Base-by-base conservation (phyloP, 2,888 invertebrate species). In the Caenorhabditis virilis region DNA sequence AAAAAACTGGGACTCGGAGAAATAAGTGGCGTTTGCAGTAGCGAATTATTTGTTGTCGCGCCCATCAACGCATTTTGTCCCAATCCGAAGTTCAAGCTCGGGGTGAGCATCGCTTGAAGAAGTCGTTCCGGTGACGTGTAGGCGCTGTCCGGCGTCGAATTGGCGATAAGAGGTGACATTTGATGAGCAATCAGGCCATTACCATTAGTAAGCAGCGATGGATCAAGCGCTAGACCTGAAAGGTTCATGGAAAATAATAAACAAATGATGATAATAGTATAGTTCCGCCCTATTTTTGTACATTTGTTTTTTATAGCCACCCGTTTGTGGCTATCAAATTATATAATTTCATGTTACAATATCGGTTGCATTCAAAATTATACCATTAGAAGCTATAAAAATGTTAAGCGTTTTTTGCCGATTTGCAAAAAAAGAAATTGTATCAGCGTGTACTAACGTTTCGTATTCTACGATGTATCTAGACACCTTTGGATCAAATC, bases 61-160 rank as follows among this genome's bases (percentile, higher is more conserved):
- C 46, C 9, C 35, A 54, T 3, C 11, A 33, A 18, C 22, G 23
- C 2, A 36, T 33, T 45, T 7, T n/a, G 16, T 2, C 18, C 18
- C 5, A 45, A 20, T 2, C 25, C 16, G n/a, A 65, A 65, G 1
- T 51, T 51, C 1, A 65, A 42, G 25, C 46, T 49, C 4, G 65
- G 65, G 5, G 59, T 60, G 47, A 65, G 42, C 15, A 65, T 60
- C 1, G 65, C 59, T 46, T 65, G 65, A 15, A 65, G 43, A 9
- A 65, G 6, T 20, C 53, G 52, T 25, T 65, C 65, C 2, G 65
- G 59, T 4, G 65, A 26, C n/a, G 26, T 36, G 22, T 57, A 47
- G 9, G 27, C 20, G 30, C 30, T 42, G 11, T 27, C 27, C 20
- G 22, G 30, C 15, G 54, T 53, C 5, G 50, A 27, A 3, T 47